phyloP scores from a whole-genome alignment of 2,113 vertebrate species.

The Eolophus roseicapilla region DNA sequence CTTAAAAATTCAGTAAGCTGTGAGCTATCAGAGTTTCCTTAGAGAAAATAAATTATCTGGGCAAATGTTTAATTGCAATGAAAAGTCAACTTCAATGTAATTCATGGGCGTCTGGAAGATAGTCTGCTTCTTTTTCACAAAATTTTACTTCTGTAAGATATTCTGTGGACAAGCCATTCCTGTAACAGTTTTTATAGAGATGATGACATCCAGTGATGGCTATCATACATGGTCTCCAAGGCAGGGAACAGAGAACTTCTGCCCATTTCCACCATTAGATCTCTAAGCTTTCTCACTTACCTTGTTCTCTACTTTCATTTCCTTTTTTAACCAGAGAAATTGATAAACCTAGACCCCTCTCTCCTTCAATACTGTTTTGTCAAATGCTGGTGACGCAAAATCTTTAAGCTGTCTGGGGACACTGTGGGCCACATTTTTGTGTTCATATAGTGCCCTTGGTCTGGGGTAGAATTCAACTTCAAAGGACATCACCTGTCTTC shows the following conservation, averaged over 20 bases:
- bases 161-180: neutral
- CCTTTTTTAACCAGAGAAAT: neutral
- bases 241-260: neutral
- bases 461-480: neutral
- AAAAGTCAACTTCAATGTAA: neutral
- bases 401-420: neutral
- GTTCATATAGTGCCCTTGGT: neutral
- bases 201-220: neutral
- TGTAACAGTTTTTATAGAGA: neutral
- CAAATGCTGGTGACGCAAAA: neutral
- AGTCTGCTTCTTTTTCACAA: neutral
- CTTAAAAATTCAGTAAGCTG: neutral
- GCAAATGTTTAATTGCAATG: neutral
- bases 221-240: fast-evolving
- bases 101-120: neutral
- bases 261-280: neutral
- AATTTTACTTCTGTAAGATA: neutral
- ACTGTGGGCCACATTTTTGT: neutral
- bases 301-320: neutral
- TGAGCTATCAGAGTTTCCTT: neutral
- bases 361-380: neutral
- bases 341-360: neutral
- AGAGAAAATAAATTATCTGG: neutral
- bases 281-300: neutral
- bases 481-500: neutral